These are phyloP conservation scores for Microcebus jonahi DNA, from an alignment of 2,113 vertebrate genomes.

Conservation along the genomic window DNA sequence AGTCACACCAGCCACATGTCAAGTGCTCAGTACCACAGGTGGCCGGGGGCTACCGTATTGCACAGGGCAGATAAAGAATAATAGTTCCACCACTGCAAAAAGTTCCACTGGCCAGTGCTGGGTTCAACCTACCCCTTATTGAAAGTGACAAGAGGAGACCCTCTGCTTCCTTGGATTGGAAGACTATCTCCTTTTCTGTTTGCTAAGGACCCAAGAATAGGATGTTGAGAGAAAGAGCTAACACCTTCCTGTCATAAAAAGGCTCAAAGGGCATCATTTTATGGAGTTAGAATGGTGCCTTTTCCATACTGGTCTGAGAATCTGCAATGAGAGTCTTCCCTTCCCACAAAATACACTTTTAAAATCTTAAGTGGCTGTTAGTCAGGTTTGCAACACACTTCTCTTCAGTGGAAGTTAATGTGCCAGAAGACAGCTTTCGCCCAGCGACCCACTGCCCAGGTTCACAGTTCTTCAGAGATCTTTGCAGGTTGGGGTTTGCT, in stretches of 20 bases:
- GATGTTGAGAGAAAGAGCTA: not conserved
- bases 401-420: not conserved
- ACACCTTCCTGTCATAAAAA: constrained; percentile 52
- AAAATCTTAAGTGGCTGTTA: not conserved
- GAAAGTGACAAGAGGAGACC: not conserved
- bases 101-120: not conserved
- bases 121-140: not conserved
- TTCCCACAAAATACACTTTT: not conserved
- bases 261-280: constrained; percentile 43
- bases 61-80: not conserved
- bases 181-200: not conserved
- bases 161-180: not conserved
- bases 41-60: not conserved
- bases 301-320: constrained; percentile 14
- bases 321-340: not conserved
- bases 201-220: not conserved
- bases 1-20: not conserved
- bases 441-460: not conserved
- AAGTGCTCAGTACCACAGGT: not conserved
- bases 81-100: not conserved
- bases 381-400: not conserved
- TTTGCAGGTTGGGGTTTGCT: not conserved
- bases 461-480: not conserved
- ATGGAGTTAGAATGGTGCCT: not conserved
- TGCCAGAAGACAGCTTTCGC: not conserved